Evolutionary conservation across 2,888 invertebrate genomes (phyloP).

Genomic region (Drosophila sordidapex): DNA sequence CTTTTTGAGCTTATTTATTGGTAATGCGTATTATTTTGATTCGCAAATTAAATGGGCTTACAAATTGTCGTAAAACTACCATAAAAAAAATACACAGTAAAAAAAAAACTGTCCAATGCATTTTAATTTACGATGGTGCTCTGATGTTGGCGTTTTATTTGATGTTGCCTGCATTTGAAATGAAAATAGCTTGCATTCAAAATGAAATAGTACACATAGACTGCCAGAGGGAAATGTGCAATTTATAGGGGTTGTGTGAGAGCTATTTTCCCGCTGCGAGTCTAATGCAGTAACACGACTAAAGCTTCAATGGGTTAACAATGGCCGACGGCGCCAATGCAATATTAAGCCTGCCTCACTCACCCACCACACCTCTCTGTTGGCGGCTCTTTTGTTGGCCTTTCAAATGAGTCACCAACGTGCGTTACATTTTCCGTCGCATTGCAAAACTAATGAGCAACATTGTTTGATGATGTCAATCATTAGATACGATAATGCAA

Average conservation of each 20-base stretch:
- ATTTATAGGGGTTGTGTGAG: conserved; percentile 16
- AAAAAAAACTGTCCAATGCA: conserved; percentile 72
- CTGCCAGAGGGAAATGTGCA: conserved; percentile 21
- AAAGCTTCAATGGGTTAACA: conserved; percentile 40
- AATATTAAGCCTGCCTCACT: not conserved
- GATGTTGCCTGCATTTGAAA: conserved; percentile 49
- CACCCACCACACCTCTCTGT: not conserved
- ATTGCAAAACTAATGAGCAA: conserved; percentile 72
- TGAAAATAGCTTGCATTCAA: conserved; percentile 53
- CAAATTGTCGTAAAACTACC: conserved; percentile 55
- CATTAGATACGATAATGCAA: conserved; percentile 82
- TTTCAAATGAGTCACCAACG: conserved; percentile 40
- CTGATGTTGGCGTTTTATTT: conserved; percentile 3
- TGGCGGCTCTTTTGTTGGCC: conserved; percentile 30
- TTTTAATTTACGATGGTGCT: conserved; percentile 58
- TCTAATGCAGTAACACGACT: conserved; percentile 33
- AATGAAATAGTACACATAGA: conserved; percentile 49
- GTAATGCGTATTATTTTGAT: not conserved
- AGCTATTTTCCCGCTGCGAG: not conserved
- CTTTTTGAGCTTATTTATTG: conserved; percentile 8
- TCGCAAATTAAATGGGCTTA: conserved; percentile 55
- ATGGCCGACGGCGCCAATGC: conserved; percentile 8
- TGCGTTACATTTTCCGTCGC: conserved; percentile 46
- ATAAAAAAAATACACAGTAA: conserved; percentile 11
- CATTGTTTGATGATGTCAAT: conserved; percentile 80